Conservation (phyloP, 2,113 vertebrate species). For the Carlito syrichta region DNA sequence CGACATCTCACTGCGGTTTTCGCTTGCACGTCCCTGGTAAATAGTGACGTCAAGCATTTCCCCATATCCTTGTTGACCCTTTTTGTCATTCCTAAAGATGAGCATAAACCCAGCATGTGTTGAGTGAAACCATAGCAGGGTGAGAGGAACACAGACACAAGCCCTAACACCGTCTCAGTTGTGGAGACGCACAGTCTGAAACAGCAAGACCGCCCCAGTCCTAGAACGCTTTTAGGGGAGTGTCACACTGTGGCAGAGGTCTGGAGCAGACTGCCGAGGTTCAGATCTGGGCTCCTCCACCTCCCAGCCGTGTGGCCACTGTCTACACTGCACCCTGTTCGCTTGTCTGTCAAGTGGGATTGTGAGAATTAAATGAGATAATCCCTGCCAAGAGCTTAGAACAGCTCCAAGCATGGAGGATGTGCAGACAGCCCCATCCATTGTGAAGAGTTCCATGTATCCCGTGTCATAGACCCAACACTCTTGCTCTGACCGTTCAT, state of each 20-base stretch:
- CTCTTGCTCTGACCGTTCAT: background rate
- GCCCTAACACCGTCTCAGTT: background rate
- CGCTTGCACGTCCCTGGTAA: background rate
- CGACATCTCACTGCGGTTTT: background rate
- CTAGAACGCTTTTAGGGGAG: background rate
- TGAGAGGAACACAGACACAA: background rate
- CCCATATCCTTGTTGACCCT: background rate
- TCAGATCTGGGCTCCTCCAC: background rate
- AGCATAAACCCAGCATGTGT: background rate
- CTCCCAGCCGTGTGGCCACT: fast-evolving
- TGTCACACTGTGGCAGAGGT: fast-evolving
- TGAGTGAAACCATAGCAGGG: background rate
- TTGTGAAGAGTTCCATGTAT: fast-evolving
- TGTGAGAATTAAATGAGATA: background rate
- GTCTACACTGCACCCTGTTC: background rate
- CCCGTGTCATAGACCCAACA: background rate
- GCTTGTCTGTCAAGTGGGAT: background rate
- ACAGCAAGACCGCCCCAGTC: fast-evolving
- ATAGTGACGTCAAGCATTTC: background rate
- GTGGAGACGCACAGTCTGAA: fast-evolving
- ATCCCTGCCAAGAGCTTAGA: background rate
- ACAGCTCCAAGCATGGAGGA: background rate
- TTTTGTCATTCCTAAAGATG: background rate
- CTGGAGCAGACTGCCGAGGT: background rate
- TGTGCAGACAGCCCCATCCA: fast-evolving